These are phyloP conservation scores for Oreortyx pictus DNA, from an alignment of 2,797 vertebrate species.

Conservation along the genomic window DNA sequence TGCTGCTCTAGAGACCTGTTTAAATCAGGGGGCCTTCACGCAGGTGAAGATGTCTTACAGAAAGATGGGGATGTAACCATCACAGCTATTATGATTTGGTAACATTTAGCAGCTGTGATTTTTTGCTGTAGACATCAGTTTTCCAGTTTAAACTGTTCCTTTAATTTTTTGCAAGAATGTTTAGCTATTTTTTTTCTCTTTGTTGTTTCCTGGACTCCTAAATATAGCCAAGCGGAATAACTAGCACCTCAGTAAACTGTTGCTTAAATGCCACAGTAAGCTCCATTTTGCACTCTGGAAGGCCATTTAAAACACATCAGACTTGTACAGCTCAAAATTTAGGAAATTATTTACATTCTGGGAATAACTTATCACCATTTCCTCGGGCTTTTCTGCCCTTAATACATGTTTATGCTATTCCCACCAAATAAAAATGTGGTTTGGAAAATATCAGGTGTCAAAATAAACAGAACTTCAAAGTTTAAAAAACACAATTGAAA, in stretches of 20 bases:
- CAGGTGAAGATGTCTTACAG: conserved; percentile 43
- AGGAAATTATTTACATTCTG: conserved; percentile 65
- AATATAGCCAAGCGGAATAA: conserved; percentile 74
- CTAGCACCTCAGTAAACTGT: conserved; percentile 76
- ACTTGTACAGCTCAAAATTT: conserved; percentile 40
- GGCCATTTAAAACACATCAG: conserved; percentile 69
- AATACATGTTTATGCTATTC: conserved; percentile 58
- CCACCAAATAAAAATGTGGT: conserved; percentile 57
- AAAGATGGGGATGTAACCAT: conserved; percentile 54
- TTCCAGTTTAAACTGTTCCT: conserved; percentile 62
- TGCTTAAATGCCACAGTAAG: conserved; percentile 72
- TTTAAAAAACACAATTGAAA: conserved; percentile 51
- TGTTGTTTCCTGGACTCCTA: conserved; percentile 79
- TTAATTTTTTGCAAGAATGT: conserved; percentile 52
- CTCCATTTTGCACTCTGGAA: conserved; percentile 75
- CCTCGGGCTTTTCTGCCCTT: conserved; percentile 51
- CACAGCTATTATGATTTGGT: conserved; percentile 67
- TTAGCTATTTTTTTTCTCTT: conserved; percentile 47
- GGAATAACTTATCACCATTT: conserved; percentile 54
- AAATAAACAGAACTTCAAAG: conserved; percentile 65
- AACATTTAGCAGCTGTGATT: conserved; percentile 68
- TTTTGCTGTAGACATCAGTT: conserved; percentile 59
- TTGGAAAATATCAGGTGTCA: conserved; percentile 67
- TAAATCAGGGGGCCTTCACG: conserved; percentile 68
- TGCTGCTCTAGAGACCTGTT: conserved; percentile 13